Conservation (phyloP, 2,797 vertebrate species). For the Zalophus californianus region DNA sequence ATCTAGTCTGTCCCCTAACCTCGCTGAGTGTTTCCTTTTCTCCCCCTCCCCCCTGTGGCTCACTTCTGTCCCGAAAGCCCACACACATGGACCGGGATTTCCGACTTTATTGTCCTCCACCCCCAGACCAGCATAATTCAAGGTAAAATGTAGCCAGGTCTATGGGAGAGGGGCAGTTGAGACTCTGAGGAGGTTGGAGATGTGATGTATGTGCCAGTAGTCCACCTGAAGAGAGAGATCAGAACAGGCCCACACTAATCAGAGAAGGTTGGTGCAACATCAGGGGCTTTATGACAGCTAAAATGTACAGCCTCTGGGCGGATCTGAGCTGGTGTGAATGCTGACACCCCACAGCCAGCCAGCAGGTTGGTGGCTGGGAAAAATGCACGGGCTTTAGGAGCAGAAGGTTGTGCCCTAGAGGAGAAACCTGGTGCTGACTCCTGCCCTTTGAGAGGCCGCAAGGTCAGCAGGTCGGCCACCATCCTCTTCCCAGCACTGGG, state of each 20-base stretch:
- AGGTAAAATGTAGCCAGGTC: not conserved
- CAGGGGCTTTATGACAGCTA: not conserved
- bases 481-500: constrained; percentile 22
- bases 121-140: not conserved
- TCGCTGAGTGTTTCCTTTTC: not conserved
- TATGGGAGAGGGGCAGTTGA: not conserved
- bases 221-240: not conserved
- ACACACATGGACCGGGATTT: not conserved
- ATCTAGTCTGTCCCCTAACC: not conserved
- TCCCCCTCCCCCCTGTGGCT: not conserved
- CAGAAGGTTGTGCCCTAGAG: not conserved
- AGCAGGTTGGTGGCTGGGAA: not conserved
- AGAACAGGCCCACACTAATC: not conserved
- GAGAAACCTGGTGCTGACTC: not conserved
- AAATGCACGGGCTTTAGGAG: not conserved
- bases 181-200: not conserved
- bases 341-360: not conserved
- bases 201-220: not conserved
- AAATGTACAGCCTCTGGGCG: not conserved
- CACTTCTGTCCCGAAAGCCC: not conserved
- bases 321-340: not conserved
- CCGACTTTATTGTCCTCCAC: not conserved
- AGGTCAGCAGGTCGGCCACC: constrained; percentile 20
- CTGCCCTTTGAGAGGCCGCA: not conserved
- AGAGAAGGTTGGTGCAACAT: not conserved